Conservation (phyloP, 2,888 invertebrate genomes). For the Tromatobia lineatoria region DNA sequence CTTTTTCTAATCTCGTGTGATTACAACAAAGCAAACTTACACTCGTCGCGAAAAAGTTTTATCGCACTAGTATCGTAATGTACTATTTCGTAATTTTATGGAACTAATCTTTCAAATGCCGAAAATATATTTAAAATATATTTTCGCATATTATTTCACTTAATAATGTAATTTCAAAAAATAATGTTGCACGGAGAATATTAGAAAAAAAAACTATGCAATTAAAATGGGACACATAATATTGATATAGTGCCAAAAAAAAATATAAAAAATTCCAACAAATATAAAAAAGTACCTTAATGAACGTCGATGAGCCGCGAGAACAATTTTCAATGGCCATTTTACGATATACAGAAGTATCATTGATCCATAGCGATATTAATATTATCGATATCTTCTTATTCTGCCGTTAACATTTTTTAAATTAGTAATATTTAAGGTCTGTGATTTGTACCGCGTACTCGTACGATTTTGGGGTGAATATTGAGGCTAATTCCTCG, state of each 20-base stretch:
- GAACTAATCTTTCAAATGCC: too few relatives aligned
- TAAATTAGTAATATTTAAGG: slow-evolving; percentile 74
- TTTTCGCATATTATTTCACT: too few relatives aligned
- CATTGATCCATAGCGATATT: slow-evolving; percentile 56
- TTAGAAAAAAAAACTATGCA: background rate
- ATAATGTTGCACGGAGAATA: background rate
- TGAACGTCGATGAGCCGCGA: slow-evolving; percentile 66
- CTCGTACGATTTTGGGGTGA: slow-evolving; percentile 64
- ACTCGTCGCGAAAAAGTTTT: too few relatives aligned
- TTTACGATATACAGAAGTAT: slow-evolving; percentile 58
- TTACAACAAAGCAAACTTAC: too few relatives aligned
- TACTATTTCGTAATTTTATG: too few relatives aligned
- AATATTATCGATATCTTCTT: slow-evolving; percentile 32
- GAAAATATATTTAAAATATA: too few relatives aligned
- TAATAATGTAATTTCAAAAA: too few relatives aligned
- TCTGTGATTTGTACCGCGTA: slow-evolving; percentile 84
- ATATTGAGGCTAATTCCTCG: background rate
- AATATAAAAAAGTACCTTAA: too few relatives aligned
- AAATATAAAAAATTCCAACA: too few relatives aligned
- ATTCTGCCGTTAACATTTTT: slow-evolving; percentile 13
- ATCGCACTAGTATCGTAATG: too few relatives aligned
- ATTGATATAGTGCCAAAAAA: background rate
- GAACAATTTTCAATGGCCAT: slow-evolving; percentile 66
- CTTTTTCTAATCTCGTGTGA: too few relatives aligned
- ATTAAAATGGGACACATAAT: slow-evolving; percentile 37